A percentile compares a stretch with the other conserved stretches of the same genome.
These are phyloP conservation scores for Macrocentrus cingulum DNA, from an alignment of 1,140 invertebrate species.

Conservation along the genomic window DNA sequence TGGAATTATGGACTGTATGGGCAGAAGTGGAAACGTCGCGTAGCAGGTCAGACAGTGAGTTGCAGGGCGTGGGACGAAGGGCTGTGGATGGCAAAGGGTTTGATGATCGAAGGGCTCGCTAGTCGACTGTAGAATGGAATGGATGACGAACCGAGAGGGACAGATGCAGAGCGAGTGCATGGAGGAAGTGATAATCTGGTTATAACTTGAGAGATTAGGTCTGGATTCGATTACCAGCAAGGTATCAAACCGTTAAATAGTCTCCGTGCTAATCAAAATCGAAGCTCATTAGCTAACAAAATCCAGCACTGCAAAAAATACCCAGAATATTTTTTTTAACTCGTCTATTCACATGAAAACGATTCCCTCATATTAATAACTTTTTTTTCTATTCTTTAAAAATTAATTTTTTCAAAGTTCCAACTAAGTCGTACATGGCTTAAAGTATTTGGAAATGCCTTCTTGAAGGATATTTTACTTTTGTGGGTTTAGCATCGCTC, in stretches of 20 bases:
- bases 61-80: not conserved
- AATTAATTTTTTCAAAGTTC: too few relatives aligned
- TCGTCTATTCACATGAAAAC: too few relatives aligned
- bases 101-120: conserved; percentile 17
- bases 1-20: not conserved
- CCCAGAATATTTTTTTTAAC: conserved; percentile 2
- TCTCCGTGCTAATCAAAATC: conserved; percentile 61
- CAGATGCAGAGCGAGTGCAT: conserved; percentile 47
- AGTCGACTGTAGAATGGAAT: conserved; percentile 19
- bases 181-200: conserved; percentile 60
- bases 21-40: conserved; percentile 3
- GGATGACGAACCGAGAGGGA: not conserved
- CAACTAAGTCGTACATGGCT: too few relatives aligned
- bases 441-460: too few relatives aligned
- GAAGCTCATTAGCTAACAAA: conserved; percentile 55
- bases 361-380: too few relatives aligned
- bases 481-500: not conserved
- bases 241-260: conserved; percentile 63
- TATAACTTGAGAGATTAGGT: conserved; percentile 63
- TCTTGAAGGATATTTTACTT: not conserved
- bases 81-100: conserved; percentile 16
- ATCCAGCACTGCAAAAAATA: conserved; percentile 33
- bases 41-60: not conserved
- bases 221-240: conserved; percentile 60
- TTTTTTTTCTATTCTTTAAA: too few relatives aligned